These are phyloP conservation scores for Sceloporus undulatus DNA, from an alignment of 2,113 vertebrate species.

Conservation along the genomic window DNA sequence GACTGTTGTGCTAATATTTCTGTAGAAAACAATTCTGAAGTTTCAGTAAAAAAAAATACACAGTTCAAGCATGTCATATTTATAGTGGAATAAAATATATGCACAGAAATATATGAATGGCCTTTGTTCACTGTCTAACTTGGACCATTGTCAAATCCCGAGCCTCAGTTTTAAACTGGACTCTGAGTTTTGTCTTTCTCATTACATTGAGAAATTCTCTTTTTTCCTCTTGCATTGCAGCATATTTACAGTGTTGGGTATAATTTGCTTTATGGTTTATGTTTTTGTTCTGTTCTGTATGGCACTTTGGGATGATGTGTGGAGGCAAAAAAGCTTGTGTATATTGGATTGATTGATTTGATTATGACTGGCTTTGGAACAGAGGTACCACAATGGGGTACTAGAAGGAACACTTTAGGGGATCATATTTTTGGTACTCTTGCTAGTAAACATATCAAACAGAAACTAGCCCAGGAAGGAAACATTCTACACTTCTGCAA, in stretches of 20 bases:
- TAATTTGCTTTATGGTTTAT: slow-evolving; percentile 14
- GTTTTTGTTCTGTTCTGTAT: slow-evolving; percentile 46
- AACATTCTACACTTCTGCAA: slow-evolving; percentile 6
- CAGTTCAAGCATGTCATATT: background rate
- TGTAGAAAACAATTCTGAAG: background rate
- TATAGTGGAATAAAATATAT: background rate
- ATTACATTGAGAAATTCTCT: slow-evolving; percentile 1
- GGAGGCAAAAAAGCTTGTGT: slow-evolving; percentile 25
- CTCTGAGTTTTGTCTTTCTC: slow-evolving; percentile 10
- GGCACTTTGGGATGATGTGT: slow-evolving; percentile 16
- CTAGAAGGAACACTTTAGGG: slow-evolving; percentile 36
- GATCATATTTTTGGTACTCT: slow-evolving; percentile 49
- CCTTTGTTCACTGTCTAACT: slow-evolving; percentile 4
- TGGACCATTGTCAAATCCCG: background rate
- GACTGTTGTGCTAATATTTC: background rate
- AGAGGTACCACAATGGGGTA: slow-evolving; percentile 29
- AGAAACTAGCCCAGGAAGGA: slow-evolving; percentile 41
- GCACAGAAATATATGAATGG: background rate
- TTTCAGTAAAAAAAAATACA: background rate
- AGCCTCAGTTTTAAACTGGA: background rate
- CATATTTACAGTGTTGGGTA: background rate
- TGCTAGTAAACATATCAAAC: slow-evolving; percentile 54
- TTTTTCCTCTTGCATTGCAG: background rate
- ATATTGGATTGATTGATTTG: slow-evolving; percentile 33
- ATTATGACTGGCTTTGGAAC: slow-evolving; percentile 13